These are phyloP conservation scores for Mustelus asterias DNA, from an alignment of 2,113 vertebrate species.

Conservation along the genomic window DNA sequence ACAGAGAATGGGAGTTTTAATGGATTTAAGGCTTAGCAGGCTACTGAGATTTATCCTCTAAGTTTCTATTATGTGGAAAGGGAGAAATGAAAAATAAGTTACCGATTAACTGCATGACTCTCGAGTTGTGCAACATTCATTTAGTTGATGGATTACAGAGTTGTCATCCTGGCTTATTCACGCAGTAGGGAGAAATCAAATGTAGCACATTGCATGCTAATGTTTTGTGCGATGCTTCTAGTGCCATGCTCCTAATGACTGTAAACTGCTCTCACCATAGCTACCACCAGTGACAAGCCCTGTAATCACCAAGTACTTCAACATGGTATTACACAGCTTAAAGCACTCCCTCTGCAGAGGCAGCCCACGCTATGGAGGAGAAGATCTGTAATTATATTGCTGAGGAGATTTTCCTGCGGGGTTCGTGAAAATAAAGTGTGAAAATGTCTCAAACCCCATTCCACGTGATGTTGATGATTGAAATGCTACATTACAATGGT, in stretches of 20 bases:
- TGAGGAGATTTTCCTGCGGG: background rate
- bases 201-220: background rate
- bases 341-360: background rate
- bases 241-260: background rate
- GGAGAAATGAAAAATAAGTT: background rate
- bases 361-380: background rate
- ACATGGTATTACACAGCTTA: background rate
- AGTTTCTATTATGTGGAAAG: background rate
- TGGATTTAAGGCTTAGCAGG: background rate
- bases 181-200: conserved; percentile 15
- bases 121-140: background rate
- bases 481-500: background rate
- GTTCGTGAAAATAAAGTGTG: background rate
- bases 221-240: background rate
- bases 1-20: background rate
- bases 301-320: background rate
- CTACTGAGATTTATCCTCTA: background rate
- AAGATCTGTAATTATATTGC: background rate
- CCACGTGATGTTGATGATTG: background rate
- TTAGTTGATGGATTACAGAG: conserved; percentile 19
- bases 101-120: background rate
- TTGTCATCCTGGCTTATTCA: conserved; percentile 1
- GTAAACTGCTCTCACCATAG: background rate
- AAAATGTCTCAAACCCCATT: background rate
- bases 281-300: background rate